phyloP scores from a whole-genome alignment of 2,797 vertebrate species.

The Gobio occitaniae region DNA sequence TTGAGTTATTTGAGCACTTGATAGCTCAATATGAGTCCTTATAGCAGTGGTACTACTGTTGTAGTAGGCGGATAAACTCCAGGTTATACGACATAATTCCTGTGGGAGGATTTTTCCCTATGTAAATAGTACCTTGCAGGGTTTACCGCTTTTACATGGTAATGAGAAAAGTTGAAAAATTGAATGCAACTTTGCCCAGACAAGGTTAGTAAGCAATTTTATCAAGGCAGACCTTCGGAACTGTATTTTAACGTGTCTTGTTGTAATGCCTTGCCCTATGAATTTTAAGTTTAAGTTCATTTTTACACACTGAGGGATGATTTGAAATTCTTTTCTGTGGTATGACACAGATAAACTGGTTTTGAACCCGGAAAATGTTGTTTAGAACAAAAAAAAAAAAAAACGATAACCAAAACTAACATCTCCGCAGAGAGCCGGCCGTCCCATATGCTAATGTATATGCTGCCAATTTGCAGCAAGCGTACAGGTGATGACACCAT shows the following conservation, averaged over 20 bases:
- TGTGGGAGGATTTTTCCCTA: slow-evolving; percentile 4
- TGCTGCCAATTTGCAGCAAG: slow-evolving; percentile 74
- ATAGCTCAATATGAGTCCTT: background rate
- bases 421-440: slow-evolving; percentile 57
- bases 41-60: slow-evolving; percentile 3
- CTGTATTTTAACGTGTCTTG: background rate
- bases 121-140: background rate
- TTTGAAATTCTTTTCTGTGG: background rate
- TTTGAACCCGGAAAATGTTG: background rate
- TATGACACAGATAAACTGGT: slow-evolving; percentile 1
- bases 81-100: background rate
- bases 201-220: background rate
- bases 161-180: slow-evolving; percentile 23
- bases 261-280: background rate
- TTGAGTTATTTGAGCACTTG: background rate
- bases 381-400: slow-evolving; percentile 22
- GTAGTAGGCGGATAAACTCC: background rate
- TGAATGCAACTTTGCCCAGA: slow-evolving; percentile 6
- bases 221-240: background rate
- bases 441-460: slow-evolving; percentile 73
- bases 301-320: slow-evolving; percentile 13
- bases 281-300: background rate
- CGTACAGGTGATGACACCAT: slow-evolving; percentile 80
- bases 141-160: slow-evolving; percentile 19
- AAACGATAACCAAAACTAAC: slow-evolving; percentile 62